Conservation (phyloP, 2,888 invertebrate species). For the Nasonovia ribisnigri region DNA sequence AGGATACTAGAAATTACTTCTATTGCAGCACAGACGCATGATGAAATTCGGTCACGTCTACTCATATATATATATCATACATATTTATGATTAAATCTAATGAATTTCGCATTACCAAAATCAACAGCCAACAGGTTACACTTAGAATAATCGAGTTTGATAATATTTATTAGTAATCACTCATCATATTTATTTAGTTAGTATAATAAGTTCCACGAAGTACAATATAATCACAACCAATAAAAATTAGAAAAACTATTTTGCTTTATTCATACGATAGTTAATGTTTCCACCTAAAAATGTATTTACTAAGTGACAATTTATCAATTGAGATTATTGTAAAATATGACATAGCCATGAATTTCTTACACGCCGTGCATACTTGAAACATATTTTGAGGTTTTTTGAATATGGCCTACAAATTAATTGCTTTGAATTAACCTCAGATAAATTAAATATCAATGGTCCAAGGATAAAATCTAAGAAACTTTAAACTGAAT, state of each 20-base stretch:
- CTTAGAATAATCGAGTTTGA: not conserved
- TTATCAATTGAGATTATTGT: not conserved
- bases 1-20: not conserved
- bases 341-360: conserved; percentile 40
- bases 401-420: conserved; percentile 37
- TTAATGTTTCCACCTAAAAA: not conserved
- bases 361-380: conserved; percentile 25
- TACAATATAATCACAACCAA: not conserved
- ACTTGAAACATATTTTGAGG: conserved; percentile 27
- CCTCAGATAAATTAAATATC: conserved; percentile 33
- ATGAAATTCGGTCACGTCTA: conserved; percentile 32
- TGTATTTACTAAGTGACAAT: not conserved
- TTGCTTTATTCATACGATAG: not conserved
- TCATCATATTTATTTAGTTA: not conserved
- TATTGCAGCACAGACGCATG: not conserved
- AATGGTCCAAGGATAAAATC: conserved; percentile 1
- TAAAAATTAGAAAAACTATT: not conserved
- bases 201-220: not conserved
- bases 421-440: conserved; percentile 30
- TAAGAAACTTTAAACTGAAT: not conserved
- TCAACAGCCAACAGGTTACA: conserved; percentile 13
- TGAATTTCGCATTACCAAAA: conserved; percentile 32
- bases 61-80: not conserved
- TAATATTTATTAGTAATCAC: not conserved
- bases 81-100: not conserved